Conservation (phyloP, 2,797 vertebrate genomes). For the Chloroceryle amazona region DNA sequence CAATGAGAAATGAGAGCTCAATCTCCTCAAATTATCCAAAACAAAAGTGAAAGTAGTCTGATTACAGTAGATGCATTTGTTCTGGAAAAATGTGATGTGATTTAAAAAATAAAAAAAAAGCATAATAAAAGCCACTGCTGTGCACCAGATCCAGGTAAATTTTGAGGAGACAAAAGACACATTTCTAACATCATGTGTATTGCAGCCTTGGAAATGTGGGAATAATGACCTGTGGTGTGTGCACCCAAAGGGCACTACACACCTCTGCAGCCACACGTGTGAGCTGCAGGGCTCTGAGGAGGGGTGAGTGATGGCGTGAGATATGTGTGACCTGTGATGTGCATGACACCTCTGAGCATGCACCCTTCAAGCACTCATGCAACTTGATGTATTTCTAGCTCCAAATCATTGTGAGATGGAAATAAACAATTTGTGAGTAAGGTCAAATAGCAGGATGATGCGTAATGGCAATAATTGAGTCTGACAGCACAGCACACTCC, state of each 20-base stretch:
- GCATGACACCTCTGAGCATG: rapidly evolving
- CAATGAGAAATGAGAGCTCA: not conserved
- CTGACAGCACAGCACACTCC: not conserved
- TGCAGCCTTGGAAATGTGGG: not conserved
- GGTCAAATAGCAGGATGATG: not conserved
- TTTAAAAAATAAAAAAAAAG: not conserved
- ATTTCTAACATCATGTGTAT: not conserved
- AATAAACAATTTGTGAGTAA: not conserved
- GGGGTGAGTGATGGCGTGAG: not conserved
- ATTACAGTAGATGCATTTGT: not conserved
- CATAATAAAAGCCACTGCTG: not conserved
- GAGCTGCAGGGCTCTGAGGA: not conserved
- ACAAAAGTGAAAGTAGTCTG: not conserved
- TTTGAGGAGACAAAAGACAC: not conserved
- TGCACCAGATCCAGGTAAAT: not conserved
- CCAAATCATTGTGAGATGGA: not conserved
- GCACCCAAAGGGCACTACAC: not conserved
- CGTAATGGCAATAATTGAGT: not conserved
- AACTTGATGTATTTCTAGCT: not conserved
- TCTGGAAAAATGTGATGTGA: not conserved
- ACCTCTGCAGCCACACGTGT: rapidly evolving
- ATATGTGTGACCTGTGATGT: rapidly evolving
- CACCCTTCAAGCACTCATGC: not conserved
- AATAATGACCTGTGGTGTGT: not conserved
- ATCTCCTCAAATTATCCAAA: not conserved